Percentiles rank a stretch among this genome's conserved stretches.
Evolutionary conservation across 2,888 invertebrate species (phyloP).

Genomic region (Leucophenga maculata): DNA sequence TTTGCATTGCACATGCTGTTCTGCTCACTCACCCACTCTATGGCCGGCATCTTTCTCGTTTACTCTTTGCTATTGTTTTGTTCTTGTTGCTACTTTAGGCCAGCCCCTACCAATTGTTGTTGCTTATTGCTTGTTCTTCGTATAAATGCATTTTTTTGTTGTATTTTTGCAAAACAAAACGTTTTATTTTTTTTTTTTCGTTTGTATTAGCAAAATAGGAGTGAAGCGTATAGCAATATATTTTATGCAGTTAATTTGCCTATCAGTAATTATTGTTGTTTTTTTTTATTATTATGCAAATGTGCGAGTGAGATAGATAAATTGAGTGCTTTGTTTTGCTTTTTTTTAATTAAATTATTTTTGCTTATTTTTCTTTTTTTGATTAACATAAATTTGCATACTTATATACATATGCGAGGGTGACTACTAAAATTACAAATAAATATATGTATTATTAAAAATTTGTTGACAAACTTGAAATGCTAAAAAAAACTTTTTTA

Average conservation of each 20-base stretch:
- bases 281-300: background rate
- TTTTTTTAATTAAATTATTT: background rate
- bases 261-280: background rate
- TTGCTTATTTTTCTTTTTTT: too few relatives aligned
- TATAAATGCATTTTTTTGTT: conserved; percentile 17
- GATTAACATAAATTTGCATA: too few relatives aligned
- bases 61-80: conserved; percentile 29
- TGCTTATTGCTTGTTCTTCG: conserved; percentile 39
- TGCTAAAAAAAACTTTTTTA: too few relatives aligned
- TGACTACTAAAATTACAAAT: too few relatives aligned
- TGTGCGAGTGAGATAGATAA: background rate
- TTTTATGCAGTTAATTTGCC: background rate
- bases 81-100: conserved; percentile 44
- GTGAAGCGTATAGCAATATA: background rate
- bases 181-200: too few relatives aligned
- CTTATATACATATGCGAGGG: too few relatives aligned
- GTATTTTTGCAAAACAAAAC: background rate
- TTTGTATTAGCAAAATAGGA: conserved; percentile 25
- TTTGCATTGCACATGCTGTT: conserved; percentile 4
- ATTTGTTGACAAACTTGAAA: too few relatives aligned
- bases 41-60: conserved; percentile 31
- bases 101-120: conserved; percentile 43
- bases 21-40: conserved; percentile 17
- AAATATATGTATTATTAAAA: too few relatives aligned
- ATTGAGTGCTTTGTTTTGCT: background rate